Evolutionary conservation across 2,888 invertebrate genomes (phyloP).

Genomic region (Philhelius pedissequus): DNA sequence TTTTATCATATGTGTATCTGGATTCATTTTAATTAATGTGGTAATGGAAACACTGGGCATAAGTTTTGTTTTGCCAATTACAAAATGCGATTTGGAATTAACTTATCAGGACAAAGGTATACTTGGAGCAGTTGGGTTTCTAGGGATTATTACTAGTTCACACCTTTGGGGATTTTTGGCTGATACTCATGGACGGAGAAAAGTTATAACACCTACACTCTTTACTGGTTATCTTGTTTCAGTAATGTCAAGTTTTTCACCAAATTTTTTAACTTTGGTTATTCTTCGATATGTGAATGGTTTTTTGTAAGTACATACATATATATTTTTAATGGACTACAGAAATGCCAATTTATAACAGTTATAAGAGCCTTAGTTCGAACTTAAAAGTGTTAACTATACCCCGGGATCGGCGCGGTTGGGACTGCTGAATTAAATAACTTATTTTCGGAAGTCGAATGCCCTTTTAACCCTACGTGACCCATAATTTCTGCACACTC

Average conservation of each 20-base stretch:
- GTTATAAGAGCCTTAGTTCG: too few species aligned
- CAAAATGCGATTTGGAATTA: slow-evolving; percentile 77
- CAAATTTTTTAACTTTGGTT: slow-evolving; percentile 79
- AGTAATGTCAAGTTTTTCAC: slow-evolving; percentile 79
- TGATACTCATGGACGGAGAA: slow-evolving; percentile 80
- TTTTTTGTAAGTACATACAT: slow-evolving; percentile 78
- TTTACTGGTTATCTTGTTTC: slow-evolving; percentile 78
- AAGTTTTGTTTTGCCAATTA: slow-evolving; percentile 80
- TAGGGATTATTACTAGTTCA: slow-evolving; percentile 80
- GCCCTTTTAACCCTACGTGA: too few species aligned
- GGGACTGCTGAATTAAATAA: too few species aligned
- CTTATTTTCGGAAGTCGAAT: too few species aligned
- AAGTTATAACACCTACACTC: slow-evolving; percentile 78
- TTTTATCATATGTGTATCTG: slow-evolving; percentile 78
- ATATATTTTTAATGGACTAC: too few species aligned
- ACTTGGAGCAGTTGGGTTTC: slow-evolving; percentile 76
- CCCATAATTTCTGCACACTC: too few species aligned
- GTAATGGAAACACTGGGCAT: slow-evolving; percentile 78
- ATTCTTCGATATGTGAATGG: slow-evolving; percentile 80
- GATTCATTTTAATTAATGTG: slow-evolving; percentile 80
- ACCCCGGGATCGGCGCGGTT: too few species aligned
- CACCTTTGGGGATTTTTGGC: slow-evolving; percentile 81
- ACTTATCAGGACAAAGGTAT: slow-evolving; percentile 76
- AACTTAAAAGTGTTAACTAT: too few species aligned
- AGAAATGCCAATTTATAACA: too few species aligned